A percentile compares a stretch with the other conserved stretches of the same genome.
Evolutionary conservation across 2,113 vertebrate genomes (phyloP).

Genomic region (Epinephelus fuscoguttatus): DNA sequence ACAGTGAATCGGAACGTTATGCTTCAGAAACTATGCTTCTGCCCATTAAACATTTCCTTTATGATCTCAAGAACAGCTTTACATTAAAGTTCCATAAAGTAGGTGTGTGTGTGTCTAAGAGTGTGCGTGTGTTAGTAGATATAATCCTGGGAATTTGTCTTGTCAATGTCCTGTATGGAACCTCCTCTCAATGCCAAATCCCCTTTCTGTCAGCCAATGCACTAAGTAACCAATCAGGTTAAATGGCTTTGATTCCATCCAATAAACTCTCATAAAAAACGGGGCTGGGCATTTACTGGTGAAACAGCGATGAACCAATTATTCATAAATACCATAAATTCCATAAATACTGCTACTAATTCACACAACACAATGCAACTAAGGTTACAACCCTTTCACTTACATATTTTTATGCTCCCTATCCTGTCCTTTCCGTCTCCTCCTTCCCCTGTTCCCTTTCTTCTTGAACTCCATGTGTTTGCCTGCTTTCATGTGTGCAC

Average conservation of each 20-base stretch:
- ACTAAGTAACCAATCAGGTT: conserved; percentile 52
- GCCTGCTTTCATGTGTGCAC: background rate
- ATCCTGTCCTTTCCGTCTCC: background rate
- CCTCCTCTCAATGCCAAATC: conserved; percentile 34
- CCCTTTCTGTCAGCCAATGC: conserved; percentile 21
- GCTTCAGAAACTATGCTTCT: conserved; percentile 15
- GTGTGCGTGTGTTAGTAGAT: background rate
- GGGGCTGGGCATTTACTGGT: background rate
- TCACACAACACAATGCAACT: background rate
- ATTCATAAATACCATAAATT: conserved; percentile 4
- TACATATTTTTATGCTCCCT: background rate
- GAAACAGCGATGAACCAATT: conserved; percentile 2
- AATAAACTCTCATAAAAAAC: conserved; percentile 17
- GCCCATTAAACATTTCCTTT: conserved; percentile 6
- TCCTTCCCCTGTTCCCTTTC: background rate
- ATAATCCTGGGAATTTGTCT: conserved; percentile 1
- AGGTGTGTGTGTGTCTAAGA: background rate
- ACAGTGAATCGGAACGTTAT: background rate
- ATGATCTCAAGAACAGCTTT: conserved; percentile 13
- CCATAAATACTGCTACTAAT: background rate
- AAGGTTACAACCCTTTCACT: background rate
- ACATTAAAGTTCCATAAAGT: conserved; percentile 10
- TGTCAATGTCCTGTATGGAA: background rate
- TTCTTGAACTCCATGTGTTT: background rate
- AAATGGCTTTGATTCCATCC: conserved; percentile 33